Evolutionary conservation across 2,888 invertebrate species (phyloP).

Genomic region (Heliothis peltigera): DNA sequence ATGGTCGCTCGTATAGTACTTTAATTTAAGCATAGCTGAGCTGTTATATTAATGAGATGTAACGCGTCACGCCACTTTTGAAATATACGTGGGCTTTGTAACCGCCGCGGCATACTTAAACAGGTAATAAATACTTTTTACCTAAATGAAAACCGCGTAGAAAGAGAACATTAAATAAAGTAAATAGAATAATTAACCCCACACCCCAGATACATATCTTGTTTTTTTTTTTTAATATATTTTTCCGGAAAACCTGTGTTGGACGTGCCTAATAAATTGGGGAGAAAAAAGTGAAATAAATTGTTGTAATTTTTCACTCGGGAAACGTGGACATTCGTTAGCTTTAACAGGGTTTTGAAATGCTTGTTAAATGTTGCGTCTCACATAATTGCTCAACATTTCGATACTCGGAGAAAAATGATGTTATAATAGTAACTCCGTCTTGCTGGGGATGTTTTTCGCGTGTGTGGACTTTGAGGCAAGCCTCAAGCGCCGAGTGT

Average conservation of each 20-base stretch:
- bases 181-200: conserved; percentile 62
- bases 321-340: conserved; percentile 45
- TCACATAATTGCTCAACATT: conserved; percentile 25
- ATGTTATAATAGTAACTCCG: conserved; percentile 3
- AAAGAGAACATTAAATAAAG: conserved; percentile 56
- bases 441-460: conserved; percentile 97
- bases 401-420: conserved; percentile 27
- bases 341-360: conserved; percentile 50
- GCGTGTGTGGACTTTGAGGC: conserved; percentile 96
- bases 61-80: conserved; percentile 53
- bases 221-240: conserved; percentile 46
- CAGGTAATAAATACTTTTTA: conserved; percentile 58
- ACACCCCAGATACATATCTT: conserved; percentile 54
- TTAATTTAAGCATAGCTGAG: conserved; percentile 50
- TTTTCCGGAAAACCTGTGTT: conserved; percentile 47
- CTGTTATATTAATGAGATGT: conserved; percentile 57
- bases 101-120: conserved; percentile 57
- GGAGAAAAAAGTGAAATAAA: conserved; percentile 52
- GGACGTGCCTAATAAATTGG: conserved; percentile 57
- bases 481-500: conserved; percentile 96
- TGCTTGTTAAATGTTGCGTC: conserved; percentile 43
- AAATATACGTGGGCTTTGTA: conserved; percentile 56
- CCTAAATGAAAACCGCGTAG: conserved; percentile 54
- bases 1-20: conserved; percentile 36
- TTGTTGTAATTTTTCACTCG: conserved; percentile 46